Conservation (phyloP, 2,113 vertebrate genomes). For the Arizona elegans region DNA sequence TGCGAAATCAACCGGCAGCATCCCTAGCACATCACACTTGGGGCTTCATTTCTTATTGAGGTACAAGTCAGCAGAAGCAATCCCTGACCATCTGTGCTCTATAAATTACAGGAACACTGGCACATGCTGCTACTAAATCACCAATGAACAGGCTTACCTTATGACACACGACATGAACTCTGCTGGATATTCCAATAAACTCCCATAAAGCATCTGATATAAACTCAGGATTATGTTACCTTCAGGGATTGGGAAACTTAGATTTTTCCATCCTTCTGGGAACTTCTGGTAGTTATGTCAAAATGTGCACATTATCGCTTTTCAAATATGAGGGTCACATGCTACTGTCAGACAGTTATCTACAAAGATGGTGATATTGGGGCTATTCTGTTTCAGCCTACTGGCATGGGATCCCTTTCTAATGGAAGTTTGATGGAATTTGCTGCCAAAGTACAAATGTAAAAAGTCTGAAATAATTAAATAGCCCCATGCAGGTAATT, state of each 20-base stretch:
- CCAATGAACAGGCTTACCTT: conserved; percentile 74
- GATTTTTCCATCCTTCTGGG: conserved; percentile 51
- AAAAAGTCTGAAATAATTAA: neutral
- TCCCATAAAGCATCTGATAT: conserved; percentile 73
- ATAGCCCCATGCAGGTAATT: neutral
- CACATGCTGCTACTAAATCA: conserved; percentile 81
- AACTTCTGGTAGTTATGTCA: conserved; percentile 37
- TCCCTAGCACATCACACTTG: conserved; percentile 68
- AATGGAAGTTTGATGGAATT: neutral
- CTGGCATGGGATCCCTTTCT: neutral
- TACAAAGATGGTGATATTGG: neutral
- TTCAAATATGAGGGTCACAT: conserved; percentile 7
- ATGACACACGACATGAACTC: conserved; percentile 77
- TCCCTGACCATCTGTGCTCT: conserved; percentile 76
- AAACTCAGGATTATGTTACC: conserved; percentile 75
- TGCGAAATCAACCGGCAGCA: conserved; percentile 66
- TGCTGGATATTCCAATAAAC: conserved; percentile 81
- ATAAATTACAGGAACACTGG: conserved; percentile 78
- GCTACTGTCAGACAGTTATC: neutral
- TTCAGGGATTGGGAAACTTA: conserved; percentile 44
- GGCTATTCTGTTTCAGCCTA: neutral
- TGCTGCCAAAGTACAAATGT: neutral
- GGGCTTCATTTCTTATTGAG: conserved; percentile 73
- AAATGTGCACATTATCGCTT: conserved; percentile 5
- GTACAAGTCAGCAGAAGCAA: conserved; percentile 74